These are phyloP conservation scores for Nasonia longicornis DNA, from an alignment of 1,140 invertebrate genomes.

Conservation along the genomic window DNA sequence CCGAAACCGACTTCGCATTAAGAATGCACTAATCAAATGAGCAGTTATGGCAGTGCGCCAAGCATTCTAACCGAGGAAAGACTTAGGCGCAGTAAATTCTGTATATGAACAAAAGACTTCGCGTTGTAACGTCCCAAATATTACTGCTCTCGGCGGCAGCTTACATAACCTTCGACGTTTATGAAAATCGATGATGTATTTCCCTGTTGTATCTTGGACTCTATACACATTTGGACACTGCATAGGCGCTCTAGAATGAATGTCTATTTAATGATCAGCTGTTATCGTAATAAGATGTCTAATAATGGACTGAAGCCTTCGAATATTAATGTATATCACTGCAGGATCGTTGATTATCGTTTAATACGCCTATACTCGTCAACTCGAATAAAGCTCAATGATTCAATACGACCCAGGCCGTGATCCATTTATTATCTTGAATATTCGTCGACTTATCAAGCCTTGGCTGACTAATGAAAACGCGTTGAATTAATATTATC, in stretches of 20 bases:
- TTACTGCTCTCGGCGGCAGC: no score
- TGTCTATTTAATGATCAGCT: no score
- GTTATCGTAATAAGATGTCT: no score
- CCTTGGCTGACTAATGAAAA: neutral
- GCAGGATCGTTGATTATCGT: neutral
- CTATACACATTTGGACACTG: no score
- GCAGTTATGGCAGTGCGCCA: slow-evolving; percentile 5
- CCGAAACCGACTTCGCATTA: neutral
- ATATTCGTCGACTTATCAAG: neutral
- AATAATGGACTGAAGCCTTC: no score
- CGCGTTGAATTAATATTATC: no score
- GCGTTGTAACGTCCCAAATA: no score
- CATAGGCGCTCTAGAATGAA: no score
- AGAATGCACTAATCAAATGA: slow-evolving; percentile 23
- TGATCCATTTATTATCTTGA: neutral
- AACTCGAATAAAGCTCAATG: neutral
- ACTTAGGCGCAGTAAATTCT: neutral
- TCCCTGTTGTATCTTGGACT: no score
- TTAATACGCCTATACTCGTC: neutral
- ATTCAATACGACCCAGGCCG: neutral
- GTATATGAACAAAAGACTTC: neutral
- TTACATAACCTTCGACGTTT: no score
- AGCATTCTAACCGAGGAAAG: no score
- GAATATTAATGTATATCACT: neutral
- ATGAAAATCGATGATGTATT: no score